phyloP scores from a whole-genome alignment of 2,888 invertebrate genomes.

The Drosophila eohydei region DNA sequence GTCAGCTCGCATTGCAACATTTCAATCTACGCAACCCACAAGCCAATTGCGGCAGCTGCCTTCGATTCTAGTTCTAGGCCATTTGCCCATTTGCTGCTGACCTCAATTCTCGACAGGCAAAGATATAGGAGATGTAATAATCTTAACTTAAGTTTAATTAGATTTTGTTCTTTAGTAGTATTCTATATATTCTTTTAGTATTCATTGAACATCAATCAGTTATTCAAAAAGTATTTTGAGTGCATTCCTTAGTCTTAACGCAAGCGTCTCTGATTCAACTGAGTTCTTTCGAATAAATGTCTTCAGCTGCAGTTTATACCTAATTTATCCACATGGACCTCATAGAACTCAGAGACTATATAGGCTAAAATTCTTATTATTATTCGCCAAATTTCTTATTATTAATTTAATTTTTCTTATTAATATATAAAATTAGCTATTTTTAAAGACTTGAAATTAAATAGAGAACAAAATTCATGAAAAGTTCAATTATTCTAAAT shows the following conservation, averaged over 20 bases:
- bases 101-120: neutral
- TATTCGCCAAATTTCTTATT: too few relatives aligned
- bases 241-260: neutral
- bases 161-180: neutral
- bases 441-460: too few relatives aligned
- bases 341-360: neutral
- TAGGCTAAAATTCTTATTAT: too few relatives aligned
- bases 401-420: too few relatives aligned
- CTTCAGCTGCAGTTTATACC: neutral
- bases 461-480: neutral
- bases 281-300: neutral
- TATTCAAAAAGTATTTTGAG: neutral
- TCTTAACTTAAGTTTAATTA: neutral
- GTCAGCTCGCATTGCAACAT: slow-evolving; percentile 25
- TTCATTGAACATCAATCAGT: too few relatives aligned
- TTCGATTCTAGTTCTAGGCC: neutral
- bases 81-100: neutral
- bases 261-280: neutral
- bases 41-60: slow-evolving; percentile 1
- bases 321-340: neutral
- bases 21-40: neutral
- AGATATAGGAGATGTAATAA: too few relatives aligned
- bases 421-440: too few relatives aligned
- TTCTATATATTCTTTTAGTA: neutral
- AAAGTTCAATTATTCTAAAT: neutral